phyloP scores from a whole-genome alignment of 2,113 vertebrate species.

The Melospiza georgiana region DNA sequence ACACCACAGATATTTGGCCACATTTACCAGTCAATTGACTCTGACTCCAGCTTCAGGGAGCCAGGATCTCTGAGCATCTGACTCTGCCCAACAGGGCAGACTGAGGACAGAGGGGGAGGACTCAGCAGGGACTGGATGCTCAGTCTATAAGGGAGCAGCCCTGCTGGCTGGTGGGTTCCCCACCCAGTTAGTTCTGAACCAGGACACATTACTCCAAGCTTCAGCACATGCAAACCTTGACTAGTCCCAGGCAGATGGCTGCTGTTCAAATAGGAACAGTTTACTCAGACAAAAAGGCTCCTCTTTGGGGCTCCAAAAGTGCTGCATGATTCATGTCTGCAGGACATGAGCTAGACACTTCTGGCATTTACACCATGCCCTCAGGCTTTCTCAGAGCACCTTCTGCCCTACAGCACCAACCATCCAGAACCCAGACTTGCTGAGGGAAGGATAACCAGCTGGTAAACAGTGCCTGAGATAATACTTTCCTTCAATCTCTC shows the following conservation, averaged over 20 bases:
- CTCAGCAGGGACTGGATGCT: neutral
- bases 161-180: neutral
- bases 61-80: neutral
- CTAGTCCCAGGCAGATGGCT: neutral
- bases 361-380: neutral
- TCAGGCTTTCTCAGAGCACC: neutral
- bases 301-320: neutral
- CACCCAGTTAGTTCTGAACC: neutral
- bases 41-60: neutral
- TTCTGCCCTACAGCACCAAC: neutral
- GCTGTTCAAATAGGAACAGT: neutral
- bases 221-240: neutral
- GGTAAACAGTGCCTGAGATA: neutral
- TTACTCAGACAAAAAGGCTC: neutral
- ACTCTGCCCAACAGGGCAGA: neutral
- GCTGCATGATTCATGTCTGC: neutral
- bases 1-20: neutral
- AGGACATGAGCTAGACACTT: neutral
- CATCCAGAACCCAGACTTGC: neutral
- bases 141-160: neutral
- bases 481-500: neutral
- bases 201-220: accelerated
- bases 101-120: neutral
- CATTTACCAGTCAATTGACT: neutral
- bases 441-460: neutral